Base-by-base conservation (phyloP, 2,797 vertebrate species). In the Ambastaia sidthimunki region DNA sequence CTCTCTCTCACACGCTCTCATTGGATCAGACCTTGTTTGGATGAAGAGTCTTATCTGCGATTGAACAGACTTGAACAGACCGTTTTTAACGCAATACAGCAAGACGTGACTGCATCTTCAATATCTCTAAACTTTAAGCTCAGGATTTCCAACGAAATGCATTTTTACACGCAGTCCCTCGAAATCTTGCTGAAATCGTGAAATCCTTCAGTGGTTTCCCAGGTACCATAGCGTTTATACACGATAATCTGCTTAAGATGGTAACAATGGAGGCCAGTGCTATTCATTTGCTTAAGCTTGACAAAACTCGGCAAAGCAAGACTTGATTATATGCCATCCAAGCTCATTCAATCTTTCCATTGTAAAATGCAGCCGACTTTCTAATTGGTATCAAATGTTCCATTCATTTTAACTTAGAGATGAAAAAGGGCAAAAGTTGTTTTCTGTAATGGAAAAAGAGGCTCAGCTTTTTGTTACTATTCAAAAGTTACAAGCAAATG, bases 41-140 rank as follows among this genome's bases (percentile, higher is more conserved):
- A 78, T 0, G 80, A 74, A 73, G 74, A 78, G 82, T 73, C 85
- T 91, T 85, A 82, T 90, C 84, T 82, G 85, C 89, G 86, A 90
- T 90, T 87, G 87, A 88, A 85, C 82, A 77, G 84, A 87, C 69
- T 52, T 11, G 68, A n/a, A n/a, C 59, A 82, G 25, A 50, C 68
- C 54, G 69, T 66, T 66, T 65, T 66, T 16, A 54, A 28, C n/a
- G 47, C 47, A n/a, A 41, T 65, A 71, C 4, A 13, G 12, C 11
- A 63, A 79, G 48, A 79, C 65, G 47, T 44, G 59, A 69, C 48
- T 63, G 69, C 77, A 79, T 79, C 69, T 79, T 72, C 48, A 72
- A 15, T 72, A 79, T 79, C 77, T 72, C 16, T 0, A 63, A 63
- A 44, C 47, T 71, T 63, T 72, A 72, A 79, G 59, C 77, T 47